phyloP scores from a whole-genome alignment of 1,140 invertebrate species.

The Lordiphosa mommai region DNA sequence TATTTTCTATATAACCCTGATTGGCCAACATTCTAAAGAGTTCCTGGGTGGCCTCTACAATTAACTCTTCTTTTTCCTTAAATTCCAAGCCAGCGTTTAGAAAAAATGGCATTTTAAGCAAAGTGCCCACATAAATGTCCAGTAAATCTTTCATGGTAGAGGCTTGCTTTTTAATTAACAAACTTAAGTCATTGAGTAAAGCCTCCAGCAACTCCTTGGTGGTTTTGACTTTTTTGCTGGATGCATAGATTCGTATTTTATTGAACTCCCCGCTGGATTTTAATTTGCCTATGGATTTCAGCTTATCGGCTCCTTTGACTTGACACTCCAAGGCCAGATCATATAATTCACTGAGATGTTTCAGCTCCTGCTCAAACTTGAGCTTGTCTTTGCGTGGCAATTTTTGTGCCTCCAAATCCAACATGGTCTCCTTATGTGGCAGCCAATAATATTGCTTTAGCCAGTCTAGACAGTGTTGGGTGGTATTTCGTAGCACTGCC shows the following conservation, averaged over 20 bases:
- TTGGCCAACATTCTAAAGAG: conserved; percentile 61
- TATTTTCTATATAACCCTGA: conserved; percentile 59
- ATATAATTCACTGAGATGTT: conserved; percentile 39
- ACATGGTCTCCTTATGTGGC: conserved; percentile 41
- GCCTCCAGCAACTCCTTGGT: conserved; percentile 27
- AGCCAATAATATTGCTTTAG: conserved; percentile 66
- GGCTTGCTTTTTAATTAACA: conserved; percentile 33
- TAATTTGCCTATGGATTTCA: conserved; percentile 47
- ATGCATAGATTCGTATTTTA: conserved; percentile 38
- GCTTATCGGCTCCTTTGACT: conserved; percentile 47
- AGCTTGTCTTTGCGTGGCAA: conserved; percentile 49
- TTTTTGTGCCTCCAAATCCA: conserved; percentile 44
- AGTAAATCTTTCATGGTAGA: conserved; percentile 45
- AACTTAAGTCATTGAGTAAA: conserved; percentile 27
- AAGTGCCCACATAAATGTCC: conserved; percentile 38
- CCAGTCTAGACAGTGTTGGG: conserved; percentile 63
- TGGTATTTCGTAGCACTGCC: conserved; percentile 45
- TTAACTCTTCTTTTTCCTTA: conserved; percentile 30
- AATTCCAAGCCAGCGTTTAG: conserved; percentile 30
- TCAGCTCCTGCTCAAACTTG: conserved; percentile 49
- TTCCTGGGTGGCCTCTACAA: conserved; percentile 43
- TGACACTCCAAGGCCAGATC: conserved; percentile 62
- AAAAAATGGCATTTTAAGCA: conserved; percentile 65
- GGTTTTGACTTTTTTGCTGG: conserved; percentile 29
- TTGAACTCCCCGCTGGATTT: conserved; percentile 52